phyloP scores from a whole-genome alignment of 2,113 vertebrate species.

The Epinephelus cyanopodus region DNA sequence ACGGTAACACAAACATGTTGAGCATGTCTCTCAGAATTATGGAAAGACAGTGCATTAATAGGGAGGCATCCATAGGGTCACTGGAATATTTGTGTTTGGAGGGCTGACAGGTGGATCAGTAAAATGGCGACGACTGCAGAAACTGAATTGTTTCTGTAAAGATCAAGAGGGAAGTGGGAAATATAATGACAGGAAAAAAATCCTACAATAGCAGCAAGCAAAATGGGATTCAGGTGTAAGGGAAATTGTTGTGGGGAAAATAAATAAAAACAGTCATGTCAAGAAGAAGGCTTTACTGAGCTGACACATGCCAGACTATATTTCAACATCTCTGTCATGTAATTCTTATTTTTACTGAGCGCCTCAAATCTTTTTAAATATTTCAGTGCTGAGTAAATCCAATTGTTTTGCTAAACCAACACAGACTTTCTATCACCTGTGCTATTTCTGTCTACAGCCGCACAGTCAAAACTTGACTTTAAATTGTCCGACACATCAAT shows the following conservation, averaged over 20 bases:
- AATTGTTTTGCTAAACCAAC: background rate
- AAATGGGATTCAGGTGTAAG: constrained; percentile 15
- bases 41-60: background rate
- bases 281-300: background rate
- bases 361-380: background rate
- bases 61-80: background rate
- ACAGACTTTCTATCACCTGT: constrained; percentile 14
- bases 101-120: background rate
- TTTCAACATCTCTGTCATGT: background rate
- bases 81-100: background rate
- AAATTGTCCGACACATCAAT: constrained; percentile 79
- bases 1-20: background rate
- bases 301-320: constrained; percentile 12
- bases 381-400: constrained; percentile 25
- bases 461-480: constrained; percentile 34
- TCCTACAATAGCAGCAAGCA: background rate
- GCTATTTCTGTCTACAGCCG: constrained; percentile 25
- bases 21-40: background rate
- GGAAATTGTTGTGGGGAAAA: constrained; percentile 7
- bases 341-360: constrained; percentile 1
- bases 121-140: background rate
- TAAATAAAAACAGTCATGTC: constrained; percentile 13
- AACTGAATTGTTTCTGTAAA: constrained; percentile 5
- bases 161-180: constrained; percentile 8
- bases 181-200: constrained; percentile 1